phyloP scores from a whole-genome alignment of 2,888 invertebrate species.

The Eristalis tenax region DNA sequence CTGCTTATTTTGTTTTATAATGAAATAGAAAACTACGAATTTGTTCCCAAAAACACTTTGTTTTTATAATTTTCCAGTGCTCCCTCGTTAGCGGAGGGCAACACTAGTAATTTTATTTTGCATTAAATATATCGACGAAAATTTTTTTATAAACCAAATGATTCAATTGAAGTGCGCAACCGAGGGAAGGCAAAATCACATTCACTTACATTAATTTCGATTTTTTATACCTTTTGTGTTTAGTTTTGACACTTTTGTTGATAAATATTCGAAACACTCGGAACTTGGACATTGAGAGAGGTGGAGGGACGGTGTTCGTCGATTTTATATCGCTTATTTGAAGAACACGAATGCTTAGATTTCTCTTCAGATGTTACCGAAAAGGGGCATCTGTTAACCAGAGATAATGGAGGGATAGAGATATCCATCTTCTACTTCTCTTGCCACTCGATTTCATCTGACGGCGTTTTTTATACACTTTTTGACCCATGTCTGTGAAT shows the following conservation, averaged over 20 bases:
- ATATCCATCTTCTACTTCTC: too few relatives aligned
- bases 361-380: too few relatives aligned
- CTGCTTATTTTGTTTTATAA: constrained; percentile 25
- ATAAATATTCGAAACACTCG: not conserved
- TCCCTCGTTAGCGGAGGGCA: constrained; percentile 27
- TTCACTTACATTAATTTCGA: constrained; percentile 43
- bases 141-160: constrained; percentile 6
- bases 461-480: too few relatives aligned
- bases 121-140: constrained; percentile 9
- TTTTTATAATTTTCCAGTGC: constrained; percentile 69
- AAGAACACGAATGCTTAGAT: too few relatives aligned
- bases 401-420: too few relatives aligned
- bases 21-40: constrained; percentile 73
- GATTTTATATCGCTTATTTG: too few relatives aligned
- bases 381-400: too few relatives aligned
- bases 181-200: constrained; percentile 70
- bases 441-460: too few relatives aligned
- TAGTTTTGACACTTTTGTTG: not conserved
- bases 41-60: constrained; percentile 75
- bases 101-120: constrained; percentile 45
- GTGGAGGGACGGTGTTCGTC: not conserved
- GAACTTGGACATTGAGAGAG: not conserved
- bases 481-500: too few relatives aligned
- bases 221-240: constrained; percentile 31
- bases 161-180: constrained; percentile 36